phyloP scores from a whole-genome alignment of 2,113 vertebrate species.

The Crotalus tigris region DNA sequence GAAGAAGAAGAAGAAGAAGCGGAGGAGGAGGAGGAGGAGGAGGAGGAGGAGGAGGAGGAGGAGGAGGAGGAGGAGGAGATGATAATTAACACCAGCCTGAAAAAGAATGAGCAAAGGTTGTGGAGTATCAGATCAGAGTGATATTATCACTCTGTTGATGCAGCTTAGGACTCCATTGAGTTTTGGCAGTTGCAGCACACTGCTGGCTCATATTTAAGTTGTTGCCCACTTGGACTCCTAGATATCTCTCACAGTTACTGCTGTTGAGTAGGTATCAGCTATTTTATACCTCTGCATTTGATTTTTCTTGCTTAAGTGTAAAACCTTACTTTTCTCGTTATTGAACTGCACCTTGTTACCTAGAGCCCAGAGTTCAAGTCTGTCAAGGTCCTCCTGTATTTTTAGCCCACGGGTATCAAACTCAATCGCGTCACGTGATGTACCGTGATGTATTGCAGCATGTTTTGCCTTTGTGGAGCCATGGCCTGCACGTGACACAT shows the following conservation, averaged over 20 bases:
- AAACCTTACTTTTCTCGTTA: background rate
- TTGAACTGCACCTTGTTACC: background rate
- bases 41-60: accelerated
- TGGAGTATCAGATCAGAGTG: background rate
- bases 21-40: accelerated
- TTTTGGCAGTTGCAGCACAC: no score
- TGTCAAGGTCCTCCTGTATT: background rate
- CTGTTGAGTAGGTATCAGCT: background rate
- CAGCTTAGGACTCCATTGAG: no score
- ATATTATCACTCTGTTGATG: no score
- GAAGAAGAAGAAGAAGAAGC: no score
- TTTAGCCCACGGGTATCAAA: background rate
- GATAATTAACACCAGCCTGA: background rate
- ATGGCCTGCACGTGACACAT: no score
- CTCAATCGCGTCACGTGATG: no score
- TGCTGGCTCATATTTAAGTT: no score
- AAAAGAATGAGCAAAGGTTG: background rate
- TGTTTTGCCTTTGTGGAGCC: no score
- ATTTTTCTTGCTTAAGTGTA: background rate
- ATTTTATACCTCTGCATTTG: background rate
- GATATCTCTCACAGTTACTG: background rate
- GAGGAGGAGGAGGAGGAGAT: no score
- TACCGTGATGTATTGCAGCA: no score
- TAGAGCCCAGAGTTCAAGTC: background rate
- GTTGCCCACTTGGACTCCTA: no score